phyloP scores from a whole-genome alignment of 1,140 invertebrate genomes.

The Drosophila truncata region DNA sequence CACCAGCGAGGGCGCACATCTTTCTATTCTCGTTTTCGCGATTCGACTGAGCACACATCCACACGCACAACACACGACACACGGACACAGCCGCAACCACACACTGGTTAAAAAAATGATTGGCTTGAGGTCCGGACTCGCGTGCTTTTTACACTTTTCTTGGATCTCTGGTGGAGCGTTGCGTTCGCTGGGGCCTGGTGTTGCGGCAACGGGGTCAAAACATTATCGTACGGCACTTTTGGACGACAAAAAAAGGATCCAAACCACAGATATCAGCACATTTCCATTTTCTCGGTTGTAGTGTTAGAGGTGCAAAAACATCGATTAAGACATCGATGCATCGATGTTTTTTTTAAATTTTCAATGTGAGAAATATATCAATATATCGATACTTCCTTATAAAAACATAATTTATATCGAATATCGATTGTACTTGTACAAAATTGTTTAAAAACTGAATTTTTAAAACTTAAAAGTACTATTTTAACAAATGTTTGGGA shows the following conservation, averaged over 20 bases:
- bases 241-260: slow-evolving; percentile 51
- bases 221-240: slow-evolving; percentile 49
- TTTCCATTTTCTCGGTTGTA: slow-evolving; percentile 36
- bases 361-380: no score
- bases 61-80: slow-evolving; percentile 37
- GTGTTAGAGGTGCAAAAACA: no score
- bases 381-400: no score
- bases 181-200: background rate
- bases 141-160: slow-evolving; percentile 21
- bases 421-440: no score
- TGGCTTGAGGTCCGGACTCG: slow-evolving; percentile 38
- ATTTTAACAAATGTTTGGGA: no score
- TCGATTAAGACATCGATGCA: background rate
- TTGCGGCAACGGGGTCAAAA: slow-evolving; percentile 13
- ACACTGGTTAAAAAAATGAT: slow-evolving; percentile 59
- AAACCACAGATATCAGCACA: slow-evolving; percentile 74
- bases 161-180: background rate
- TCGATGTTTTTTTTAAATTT: background rate
- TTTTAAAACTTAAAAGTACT: no score
- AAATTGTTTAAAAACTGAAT: no score
- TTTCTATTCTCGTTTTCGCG: slow-evolving; percentile 79
- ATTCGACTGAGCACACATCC: slow-evolving; percentile 61
- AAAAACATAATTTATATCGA: no score
- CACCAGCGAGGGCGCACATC: slow-evolving; percentile 66
- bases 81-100: slow-evolving; percentile 48